phyloP scores from a whole-genome alignment of 2,113 vertebrate genomes.

The Willisornis vidua region DNA sequence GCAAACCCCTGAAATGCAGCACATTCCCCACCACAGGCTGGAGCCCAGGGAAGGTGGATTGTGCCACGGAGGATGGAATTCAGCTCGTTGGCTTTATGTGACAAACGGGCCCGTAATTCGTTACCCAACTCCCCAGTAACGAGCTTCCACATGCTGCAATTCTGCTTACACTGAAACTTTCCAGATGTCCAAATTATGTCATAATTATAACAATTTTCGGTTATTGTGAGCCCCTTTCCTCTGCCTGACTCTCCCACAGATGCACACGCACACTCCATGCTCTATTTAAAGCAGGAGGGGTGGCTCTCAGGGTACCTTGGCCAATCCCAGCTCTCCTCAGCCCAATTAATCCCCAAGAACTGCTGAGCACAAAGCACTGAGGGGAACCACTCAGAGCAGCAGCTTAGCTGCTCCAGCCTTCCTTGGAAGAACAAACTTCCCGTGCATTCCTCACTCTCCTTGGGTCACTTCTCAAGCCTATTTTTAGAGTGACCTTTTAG shows the following conservation, averaged over 20 bases:
- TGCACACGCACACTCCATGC: background rate
- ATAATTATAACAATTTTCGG: conserved; percentile 34
- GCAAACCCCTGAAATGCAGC: background rate
- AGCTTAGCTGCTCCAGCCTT: background rate
- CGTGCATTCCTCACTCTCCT: background rate
- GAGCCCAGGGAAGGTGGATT: background rate
- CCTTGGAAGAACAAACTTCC: background rate
- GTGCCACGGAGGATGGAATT: background rate
- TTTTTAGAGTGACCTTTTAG: conserved; percentile 1
- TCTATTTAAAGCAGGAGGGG: background rate
- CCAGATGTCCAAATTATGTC: conserved; percentile 56
- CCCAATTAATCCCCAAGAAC: background rate
- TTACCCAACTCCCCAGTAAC: background rate
- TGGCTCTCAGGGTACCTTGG: conserved; percentile 14
- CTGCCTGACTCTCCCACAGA: background rate
- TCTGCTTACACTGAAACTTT: conserved; percentile 28
- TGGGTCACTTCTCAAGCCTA: background rate
- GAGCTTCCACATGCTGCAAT: conserved; percentile 4
- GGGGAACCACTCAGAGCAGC: background rate
- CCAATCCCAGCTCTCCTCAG: background rate
- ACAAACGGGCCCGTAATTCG: conserved; percentile 1
- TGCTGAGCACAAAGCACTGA: background rate
- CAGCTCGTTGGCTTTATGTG: background rate
- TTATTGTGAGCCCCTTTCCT: conserved; percentile 35
- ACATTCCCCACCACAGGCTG: background rate